Evolutionary conservation across 1,140 invertebrate species (phyloP), one percentile per base, ranked within the genome.

Genomic region (Aphis craccivora): DNA sequence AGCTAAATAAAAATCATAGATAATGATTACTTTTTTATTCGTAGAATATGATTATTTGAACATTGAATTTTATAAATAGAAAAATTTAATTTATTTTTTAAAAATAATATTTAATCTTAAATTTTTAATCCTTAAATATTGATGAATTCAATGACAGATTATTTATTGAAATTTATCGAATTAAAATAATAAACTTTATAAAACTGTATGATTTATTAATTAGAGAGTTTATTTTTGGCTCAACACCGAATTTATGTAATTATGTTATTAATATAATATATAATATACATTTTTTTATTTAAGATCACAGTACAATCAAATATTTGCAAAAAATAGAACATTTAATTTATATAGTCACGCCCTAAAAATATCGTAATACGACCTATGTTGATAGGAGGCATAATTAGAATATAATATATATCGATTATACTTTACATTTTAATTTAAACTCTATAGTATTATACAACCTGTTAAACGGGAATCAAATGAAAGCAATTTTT

Each of bases 401-500:
- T 76, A 4, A 6, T n/a, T n/a, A 18, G 60, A 76, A 76, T 76
- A 76, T 14, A 60, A 18, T 76, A 18, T 76, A 76, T 9, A 60
- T 51, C 3, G 4, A 76, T 76, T 76, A 76, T 76, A 76, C 4
- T 76, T 6, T 67, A 67, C 30, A n/a, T 76, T 76, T 76, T 76
- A 76, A 76, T 76, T 76, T 76, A 6, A 76, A n/a, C 14, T 67
- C 60, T 14, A 23, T n/a, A n/a, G 14, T 43, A 11, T 43, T 43
- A 11, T 43, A 25, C 40, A 86, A 86, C 83, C 83, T 43, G 22
- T 86, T 86, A 30, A 25, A 86, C 40, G 23, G 37, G 37, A 40
- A 86, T 86, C 37, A 86, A 86, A 86, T 14, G 37, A 43, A 86
- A 86, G 83, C 23, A 43, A 86, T 86, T 43, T 86, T 40, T 86